Evolutionary conservation across 2,797 vertebrate genomes (phyloP).

Genomic region (Semaprochilodus insignis): DNA sequence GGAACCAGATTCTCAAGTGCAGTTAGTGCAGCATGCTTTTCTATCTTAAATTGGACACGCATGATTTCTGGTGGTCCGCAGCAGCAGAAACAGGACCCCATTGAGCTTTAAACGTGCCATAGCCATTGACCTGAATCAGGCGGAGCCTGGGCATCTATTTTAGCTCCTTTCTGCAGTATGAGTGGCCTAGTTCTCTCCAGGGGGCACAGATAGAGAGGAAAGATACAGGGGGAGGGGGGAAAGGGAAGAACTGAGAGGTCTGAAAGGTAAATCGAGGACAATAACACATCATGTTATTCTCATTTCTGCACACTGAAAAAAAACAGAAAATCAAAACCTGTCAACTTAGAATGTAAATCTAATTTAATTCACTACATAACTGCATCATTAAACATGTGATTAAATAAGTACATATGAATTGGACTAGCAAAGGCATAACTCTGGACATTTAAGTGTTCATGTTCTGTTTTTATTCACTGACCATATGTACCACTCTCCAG

Average conservation of each 20-base stretch:
- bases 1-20: background rate
- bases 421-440: too few relatives aligned
- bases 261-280: background rate
- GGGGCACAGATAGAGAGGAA: conserved; percentile 12
- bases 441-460: too few relatives aligned
- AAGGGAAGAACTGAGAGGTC: background rate
- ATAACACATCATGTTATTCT: too few relatives aligned
- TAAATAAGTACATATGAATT: too few relatives aligned
- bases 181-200: conserved; percentile 15
- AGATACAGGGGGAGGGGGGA: background rate
- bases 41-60: background rate
- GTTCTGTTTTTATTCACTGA: too few relatives aligned
- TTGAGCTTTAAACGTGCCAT: background rate
- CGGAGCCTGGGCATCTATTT: conserved; percentile 15
- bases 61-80: background rate
- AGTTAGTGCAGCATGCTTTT: background rate
- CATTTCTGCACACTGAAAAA: too few relatives aligned
- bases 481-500: too few relatives aligned
- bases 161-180: background rate
- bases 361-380: too few relatives aligned
- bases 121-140: conserved; percentile 30
- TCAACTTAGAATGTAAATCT: too few relatives aligned
- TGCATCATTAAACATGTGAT: too few relatives aligned
- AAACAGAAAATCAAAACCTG: too few relatives aligned
- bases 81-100: background rate